Evolutionary conservation across 2,113 vertebrate genomes (phyloP).

Genomic region (Oreochromis spilurus): DNA sequence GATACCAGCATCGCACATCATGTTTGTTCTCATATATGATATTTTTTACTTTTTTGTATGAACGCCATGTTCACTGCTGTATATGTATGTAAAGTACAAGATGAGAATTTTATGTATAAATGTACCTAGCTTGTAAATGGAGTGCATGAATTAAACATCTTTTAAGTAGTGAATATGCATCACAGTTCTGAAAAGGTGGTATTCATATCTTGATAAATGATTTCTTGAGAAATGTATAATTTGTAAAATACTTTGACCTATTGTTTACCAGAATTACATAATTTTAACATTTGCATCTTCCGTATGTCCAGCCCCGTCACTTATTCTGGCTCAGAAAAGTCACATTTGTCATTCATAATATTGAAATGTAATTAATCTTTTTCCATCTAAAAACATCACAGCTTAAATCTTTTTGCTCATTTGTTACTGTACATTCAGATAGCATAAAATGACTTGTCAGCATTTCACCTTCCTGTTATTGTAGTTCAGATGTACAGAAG

Average conservation of each 20-base stretch:
- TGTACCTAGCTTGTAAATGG: slow-evolving; percentile 39
- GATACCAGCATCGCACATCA: slow-evolving; percentile 1
- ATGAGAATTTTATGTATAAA: slow-evolving; percentile 36
- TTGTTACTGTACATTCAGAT: not conserved
- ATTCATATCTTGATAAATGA: not conserved
- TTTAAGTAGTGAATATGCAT: not conserved
- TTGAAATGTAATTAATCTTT: not conserved
- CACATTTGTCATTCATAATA: not conserved
- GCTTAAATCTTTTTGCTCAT: not conserved
- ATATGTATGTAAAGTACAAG: slow-evolving; percentile 54
- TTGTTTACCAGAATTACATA: not conserved
- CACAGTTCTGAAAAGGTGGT: not conserved
- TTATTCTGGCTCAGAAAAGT: not conserved
- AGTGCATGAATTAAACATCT: slow-evolving; percentile 3
- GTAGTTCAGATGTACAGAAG: slow-evolving; percentile 57
- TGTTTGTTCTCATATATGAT: slow-evolving; percentile 2
- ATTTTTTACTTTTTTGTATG: slow-evolving; percentile 17
- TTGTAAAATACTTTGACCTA: not conserved
- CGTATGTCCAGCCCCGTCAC: not conserved
- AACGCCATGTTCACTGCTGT: not conserved
- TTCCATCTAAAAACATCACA: not conserved
- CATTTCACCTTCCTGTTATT: slow-evolving; percentile 42
- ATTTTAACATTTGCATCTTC: not conserved
- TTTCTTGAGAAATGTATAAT: not conserved
- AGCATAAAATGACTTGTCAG: not conserved